Evolutionary conservation across 2,797 vertebrate species (phyloP), one percentile per base, ranked within the genome.

Genomic region (Clamator glandarius): DNA sequence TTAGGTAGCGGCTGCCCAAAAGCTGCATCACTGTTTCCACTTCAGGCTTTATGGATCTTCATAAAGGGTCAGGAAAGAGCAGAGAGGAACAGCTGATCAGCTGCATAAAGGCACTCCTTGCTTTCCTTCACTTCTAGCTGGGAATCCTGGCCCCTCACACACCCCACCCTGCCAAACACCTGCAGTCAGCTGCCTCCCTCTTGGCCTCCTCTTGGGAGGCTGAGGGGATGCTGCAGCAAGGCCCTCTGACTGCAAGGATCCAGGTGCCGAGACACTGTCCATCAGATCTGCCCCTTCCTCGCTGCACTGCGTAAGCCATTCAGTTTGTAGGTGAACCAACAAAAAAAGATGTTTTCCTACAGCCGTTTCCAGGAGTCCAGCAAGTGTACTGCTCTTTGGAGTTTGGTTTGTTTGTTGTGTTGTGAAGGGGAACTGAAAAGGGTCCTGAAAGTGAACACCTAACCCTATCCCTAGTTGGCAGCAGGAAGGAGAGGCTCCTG

Each of bases 21-120:
- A 4, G 3, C 76, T 77, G 12, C 67, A 29, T 90, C 84, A 94
- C 46, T n/a, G 15, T 93, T 95, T 95, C 90, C 82, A 68, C 36
- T 95, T 83, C 44, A 92, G 82, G 54, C 74, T 74, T 91, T 58
- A 73, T 87, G 31, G 61, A 48, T 55, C 72, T 89, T 75, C 39
- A 33, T 15, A 42, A 81, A 68, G 36, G 74, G 48, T 80, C 46
- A 19, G 85, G 85, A 87, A 91, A 82, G 41, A 50, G n/a, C 35
- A 80, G 23, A 80, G 52, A 50, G 52, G 59, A 91, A 46, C 35
- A 78, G 41, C 31, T 89, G 69, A 87, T 81, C 54, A 64, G 19
- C 57, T 68, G 29, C 28, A 78, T 50, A 61, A 74, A 80, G 52
- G 41, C 33, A 8, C 44, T 88, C 39, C 48, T 57, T 67, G 33